Conservation (phyloP, 2,888 invertebrate genomes). For the Yponomeuta evonymella region DNA sequence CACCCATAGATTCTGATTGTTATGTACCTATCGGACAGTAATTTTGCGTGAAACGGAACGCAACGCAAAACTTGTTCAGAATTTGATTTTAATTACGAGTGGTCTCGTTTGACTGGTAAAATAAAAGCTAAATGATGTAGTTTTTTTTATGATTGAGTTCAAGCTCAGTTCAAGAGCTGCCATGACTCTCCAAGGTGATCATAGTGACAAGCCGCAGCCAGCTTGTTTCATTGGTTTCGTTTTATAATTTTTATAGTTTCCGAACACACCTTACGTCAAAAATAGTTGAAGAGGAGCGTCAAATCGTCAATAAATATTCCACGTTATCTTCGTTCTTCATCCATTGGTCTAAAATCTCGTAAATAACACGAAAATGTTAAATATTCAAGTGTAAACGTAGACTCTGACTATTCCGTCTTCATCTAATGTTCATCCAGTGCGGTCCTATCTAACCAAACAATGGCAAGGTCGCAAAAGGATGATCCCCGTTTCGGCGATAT, state of each 20-base stretch:
- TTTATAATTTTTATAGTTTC: not conserved
- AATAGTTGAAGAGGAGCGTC: constrained; percentile 38
- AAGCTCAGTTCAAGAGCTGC: too few species aligned
- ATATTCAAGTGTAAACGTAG: constrained; percentile 41
- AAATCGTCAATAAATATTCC: constrained; percentile 58
- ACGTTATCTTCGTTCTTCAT: constrained; percentile 39
- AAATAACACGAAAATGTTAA: constrained; percentile 48
- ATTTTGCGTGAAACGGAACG: too few species aligned
- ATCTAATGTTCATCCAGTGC: constrained; percentile 26
- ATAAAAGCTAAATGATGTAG: too few species aligned
- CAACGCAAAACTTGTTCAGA: too few species aligned
- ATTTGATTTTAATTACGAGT: too few species aligned
- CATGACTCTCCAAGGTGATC: not conserved
- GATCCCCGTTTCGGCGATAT: constrained; percentile 65
- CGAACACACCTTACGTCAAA: constrained; percentile 12
- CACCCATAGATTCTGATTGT: too few species aligned
- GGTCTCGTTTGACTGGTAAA: too few species aligned
- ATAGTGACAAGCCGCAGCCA: not conserved
- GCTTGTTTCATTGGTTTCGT: not conserved
- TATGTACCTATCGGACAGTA: too few species aligned
- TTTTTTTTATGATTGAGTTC: too few species aligned
- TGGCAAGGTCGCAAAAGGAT: constrained; percentile 74
- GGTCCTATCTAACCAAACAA: constrained; percentile 50
- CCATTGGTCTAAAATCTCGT: constrained; percentile 35
- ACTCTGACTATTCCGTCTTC: constrained; percentile 17